phyloP scores from a whole-genome alignment of 1,140 invertebrate genomes.

The Drosophila navojoa region DNA sequence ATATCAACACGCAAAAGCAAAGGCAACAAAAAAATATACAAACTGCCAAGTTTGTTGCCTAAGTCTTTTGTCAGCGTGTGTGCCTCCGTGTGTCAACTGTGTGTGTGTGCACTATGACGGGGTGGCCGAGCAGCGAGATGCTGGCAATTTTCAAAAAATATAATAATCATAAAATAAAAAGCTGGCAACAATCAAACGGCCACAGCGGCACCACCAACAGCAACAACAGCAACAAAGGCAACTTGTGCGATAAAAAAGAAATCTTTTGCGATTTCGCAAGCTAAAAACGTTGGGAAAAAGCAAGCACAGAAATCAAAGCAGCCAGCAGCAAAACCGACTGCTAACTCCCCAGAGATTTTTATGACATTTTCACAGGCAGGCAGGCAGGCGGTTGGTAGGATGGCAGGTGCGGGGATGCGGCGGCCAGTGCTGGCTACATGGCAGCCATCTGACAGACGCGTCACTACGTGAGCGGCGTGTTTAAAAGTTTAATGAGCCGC shows the following conservation, averaged over 20 bases:
- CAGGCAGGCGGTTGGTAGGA: slow-evolving; percentile 21
- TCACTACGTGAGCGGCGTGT: slow-evolving; percentile 83
- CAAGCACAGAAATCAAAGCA: slow-evolving; percentile 69
- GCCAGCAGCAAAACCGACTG: slow-evolving; percentile 54
- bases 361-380: slow-evolving; percentile 78
- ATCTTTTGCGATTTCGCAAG: slow-evolving; percentile 78
- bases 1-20: slow-evolving; percentile 40
- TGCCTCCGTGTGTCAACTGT: slow-evolving; percentile 16
- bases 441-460: slow-evolving; percentile 78
- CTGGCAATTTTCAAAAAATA: slow-evolving; percentile 71
- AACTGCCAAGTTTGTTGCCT: slow-evolving; percentile 56
- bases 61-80: slow-evolving; percentile 66
- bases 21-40: slow-evolving; percentile 8
- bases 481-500: slow-evolving; percentile 84
- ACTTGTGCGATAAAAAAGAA: slow-evolving; percentile 74
- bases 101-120: slow-evolving; percentile 19
- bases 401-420: slow-evolving; percentile 26
- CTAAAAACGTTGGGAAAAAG: slow-evolving; percentile 74
- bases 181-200: slow-evolving; percentile 58
- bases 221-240: slow-evolving; percentile 34
- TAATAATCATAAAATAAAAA: slow-evolving; percentile 81
- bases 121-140: slow-evolving; percentile 39
- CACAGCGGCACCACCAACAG: slow-evolving; percentile 8
- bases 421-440: slow-evolving; percentile 62
- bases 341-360: slow-evolving; percentile 80